Percentiles rank a stretch among this genome's conserved stretches.
These are phyloP conservation scores for Lichenostomus cassidix DNA, from an alignment of 2,113 vertebrate genomes.

Conservation along the genomic window DNA sequence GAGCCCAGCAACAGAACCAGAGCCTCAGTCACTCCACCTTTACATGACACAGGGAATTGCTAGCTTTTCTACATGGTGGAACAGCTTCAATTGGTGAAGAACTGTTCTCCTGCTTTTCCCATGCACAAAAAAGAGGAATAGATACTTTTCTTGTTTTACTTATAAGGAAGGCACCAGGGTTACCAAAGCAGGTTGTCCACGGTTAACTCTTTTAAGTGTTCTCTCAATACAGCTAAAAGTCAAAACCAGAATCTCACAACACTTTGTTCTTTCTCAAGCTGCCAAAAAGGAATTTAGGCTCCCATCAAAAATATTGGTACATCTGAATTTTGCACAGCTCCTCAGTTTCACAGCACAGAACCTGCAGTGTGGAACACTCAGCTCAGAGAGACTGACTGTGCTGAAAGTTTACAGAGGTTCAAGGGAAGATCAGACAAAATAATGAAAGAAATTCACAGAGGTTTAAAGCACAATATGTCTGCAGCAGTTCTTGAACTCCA, in stretches of 20 bases:
- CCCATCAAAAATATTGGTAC: background rate
- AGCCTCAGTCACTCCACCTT: background rate
- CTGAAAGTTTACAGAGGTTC: background rate
- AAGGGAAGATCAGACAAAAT: background rate
- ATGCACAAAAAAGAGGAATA: background rate
- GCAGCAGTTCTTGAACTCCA: background rate
- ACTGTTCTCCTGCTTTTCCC: background rate
- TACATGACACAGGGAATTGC: background rate
- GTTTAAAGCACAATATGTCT: background rate
- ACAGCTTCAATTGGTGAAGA: background rate
- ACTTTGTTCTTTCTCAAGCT: background rate
- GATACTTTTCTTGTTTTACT: background rate
- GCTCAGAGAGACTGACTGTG: background rate
- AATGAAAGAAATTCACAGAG: background rate
- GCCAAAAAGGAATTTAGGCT: background rate
- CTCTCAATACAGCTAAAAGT: background rate
- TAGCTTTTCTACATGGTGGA: background rate
- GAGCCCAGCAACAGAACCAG: background rate
- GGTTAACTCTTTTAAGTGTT: background rate
- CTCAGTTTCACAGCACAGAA: background rate
- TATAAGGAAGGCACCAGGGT: background rate
- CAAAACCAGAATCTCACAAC: background rate
- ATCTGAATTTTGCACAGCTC: background rate
- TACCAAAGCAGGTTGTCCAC: background rate
- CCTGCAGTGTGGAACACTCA: background rate